These are phyloP conservation scores for Apodemia duryi DNA, from an alignment of 2,888 invertebrate genomes.

Conservation along the genomic window DNA sequence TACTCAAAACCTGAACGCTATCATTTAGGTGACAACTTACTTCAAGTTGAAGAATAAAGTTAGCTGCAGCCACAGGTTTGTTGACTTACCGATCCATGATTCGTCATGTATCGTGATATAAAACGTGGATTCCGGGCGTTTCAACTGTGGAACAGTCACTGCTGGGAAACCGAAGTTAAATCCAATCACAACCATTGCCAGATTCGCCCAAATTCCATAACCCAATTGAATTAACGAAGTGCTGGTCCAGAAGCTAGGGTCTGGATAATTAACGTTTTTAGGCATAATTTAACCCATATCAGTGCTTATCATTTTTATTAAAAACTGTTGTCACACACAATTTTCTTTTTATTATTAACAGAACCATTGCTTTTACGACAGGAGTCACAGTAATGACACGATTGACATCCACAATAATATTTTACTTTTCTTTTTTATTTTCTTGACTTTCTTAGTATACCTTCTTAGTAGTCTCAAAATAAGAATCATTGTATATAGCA, in stretches of 20 bases:
- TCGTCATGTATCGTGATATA: slow-evolving; percentile 60
- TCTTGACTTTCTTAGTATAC: no score
- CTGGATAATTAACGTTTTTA: slow-evolving; percentile 31
- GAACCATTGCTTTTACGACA: no score
- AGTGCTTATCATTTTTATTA: neutral
- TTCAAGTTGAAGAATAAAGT: no score
- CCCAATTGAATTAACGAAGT: slow-evolving; percentile 50
- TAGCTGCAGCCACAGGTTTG: neutral
- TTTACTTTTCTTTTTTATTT: no score
- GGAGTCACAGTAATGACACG: no score
- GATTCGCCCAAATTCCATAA: slow-evolving; percentile 62
- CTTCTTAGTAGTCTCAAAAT: no score
- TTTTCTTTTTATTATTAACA: no score
- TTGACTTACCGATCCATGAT: slow-evolving; percentile 77
- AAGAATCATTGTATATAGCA: no score
- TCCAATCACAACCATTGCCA: slow-evolving; percentile 79
- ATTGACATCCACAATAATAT: no score
- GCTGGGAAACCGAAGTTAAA: slow-evolving; percentile 81
- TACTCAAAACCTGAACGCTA: no score
- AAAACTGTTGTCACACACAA: no score
- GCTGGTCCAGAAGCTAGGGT: slow-evolving; percentile 46
- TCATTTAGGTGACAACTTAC: no score
- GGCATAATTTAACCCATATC: slow-evolving; percentile 16
- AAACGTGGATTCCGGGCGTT: slow-evolving; percentile 54
- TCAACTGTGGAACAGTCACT: slow-evolving; percentile 78